phyloP scores from a whole-genome alignment of 2,888 invertebrate species.

The Venusia cambrica region DNA sequence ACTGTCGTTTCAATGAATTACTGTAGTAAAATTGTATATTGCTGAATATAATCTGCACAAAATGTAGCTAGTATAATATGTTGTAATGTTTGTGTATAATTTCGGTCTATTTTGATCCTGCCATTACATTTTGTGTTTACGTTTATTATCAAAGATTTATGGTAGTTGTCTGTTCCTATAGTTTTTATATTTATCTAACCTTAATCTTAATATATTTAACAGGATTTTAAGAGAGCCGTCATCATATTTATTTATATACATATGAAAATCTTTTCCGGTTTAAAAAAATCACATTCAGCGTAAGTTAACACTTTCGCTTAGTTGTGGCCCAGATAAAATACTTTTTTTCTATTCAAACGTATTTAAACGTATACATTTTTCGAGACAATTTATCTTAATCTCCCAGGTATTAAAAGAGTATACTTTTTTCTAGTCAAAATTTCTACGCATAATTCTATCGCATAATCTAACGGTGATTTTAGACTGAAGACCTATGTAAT shows the following conservation, averaged over 20 bases:
- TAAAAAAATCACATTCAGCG: too few relatives aligned
- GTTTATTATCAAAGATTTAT: conserved; percentile 20
- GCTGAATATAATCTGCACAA: conserved; percentile 31
- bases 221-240: conserved; percentile 9
- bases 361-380: too few relatives aligned
- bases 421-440: conserved; percentile 40
- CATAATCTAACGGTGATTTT: conserved; percentile 34
- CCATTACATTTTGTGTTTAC: conserved; percentile 31
- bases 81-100: conserved; percentile 21
- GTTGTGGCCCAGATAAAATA: too few relatives aligned
- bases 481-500: conserved; percentile 48
- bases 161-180: conserved; percentile 11
- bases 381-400: too few relatives aligned
- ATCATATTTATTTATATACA: conserved; percentile 1
- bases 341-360: too few relatives aligned
- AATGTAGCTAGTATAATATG: conserved; percentile 25
- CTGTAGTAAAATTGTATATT: conserved; percentile 27
- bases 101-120: conserved; percentile 31
- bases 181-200: conserved; percentile 6
- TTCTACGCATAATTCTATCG: conserved; percentile 33
- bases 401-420: too few relatives aligned
- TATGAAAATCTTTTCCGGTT: too few relatives aligned
- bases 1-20: conserved; percentile 23
- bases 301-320: too few relatives aligned
- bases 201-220: conserved; percentile 5